phyloP scores from a whole-genome alignment of 1,140 invertebrate species.

The Tetramorium alpestre region DNA sequence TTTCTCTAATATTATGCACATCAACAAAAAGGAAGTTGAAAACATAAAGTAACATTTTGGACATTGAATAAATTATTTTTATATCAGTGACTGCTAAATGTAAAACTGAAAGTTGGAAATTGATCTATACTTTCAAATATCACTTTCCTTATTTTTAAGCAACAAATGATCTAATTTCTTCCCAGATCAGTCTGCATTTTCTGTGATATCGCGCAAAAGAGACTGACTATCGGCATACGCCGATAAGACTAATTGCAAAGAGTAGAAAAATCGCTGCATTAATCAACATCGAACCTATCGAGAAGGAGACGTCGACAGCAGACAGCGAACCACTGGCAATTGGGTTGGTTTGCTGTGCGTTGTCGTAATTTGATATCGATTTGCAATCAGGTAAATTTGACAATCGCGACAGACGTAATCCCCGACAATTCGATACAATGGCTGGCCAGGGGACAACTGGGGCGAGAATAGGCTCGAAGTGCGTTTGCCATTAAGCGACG shows the following conservation, averaged over 20 bases:
- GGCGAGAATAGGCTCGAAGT: neutral
- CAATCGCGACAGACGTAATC: conserved; percentile 81
- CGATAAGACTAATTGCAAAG: neutral
- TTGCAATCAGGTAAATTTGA: conserved; percentile 84
- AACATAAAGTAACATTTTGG: neutral
- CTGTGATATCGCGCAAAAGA: neutral
- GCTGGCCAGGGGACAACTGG: neutral
- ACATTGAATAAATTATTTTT: neutral
- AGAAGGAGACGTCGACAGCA: neutral
- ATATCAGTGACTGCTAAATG: neutral
- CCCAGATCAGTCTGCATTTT: neutral
- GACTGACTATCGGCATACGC: neutral
- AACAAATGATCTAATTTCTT: neutral
- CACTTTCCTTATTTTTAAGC: neutral
- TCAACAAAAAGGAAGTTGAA: neutral
- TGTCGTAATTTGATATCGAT: conserved; percentile 78
- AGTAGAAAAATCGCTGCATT: neutral
- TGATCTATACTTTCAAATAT: neutral
- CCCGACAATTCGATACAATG: conserved; percentile 66
- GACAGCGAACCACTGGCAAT: conserved; percentile 9
- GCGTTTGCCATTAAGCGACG: conserved; percentile 7
- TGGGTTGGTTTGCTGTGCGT: neutral
- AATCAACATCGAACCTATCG: conserved; percentile 1
- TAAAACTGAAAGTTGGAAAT: neutral
- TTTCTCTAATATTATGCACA: neutral